phyloP scores from a whole-genome alignment of 2,113 vertebrate genomes.

The Amblyopsis rosae region DNA sequence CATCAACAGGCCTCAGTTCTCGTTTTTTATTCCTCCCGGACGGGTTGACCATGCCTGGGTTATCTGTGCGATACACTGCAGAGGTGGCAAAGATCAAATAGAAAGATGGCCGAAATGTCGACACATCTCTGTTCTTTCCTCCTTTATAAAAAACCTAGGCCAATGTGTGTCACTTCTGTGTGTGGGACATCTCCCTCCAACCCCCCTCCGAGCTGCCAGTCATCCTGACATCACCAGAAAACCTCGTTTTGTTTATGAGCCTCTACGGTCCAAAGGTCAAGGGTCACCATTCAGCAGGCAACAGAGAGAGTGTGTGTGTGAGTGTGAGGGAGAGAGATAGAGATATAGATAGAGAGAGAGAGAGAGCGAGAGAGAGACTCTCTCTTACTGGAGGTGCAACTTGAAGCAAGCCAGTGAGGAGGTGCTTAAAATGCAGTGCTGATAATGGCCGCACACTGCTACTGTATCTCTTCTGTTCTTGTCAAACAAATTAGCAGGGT shows the following conservation, averaged over 20 bases:
- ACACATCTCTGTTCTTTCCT: too few relatives aligned
- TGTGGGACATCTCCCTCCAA: conserved; percentile 48
- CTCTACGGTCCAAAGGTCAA: conserved; percentile 51
- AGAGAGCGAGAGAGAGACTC: not conserved
- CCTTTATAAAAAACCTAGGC: too few relatives aligned
- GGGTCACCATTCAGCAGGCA: conserved; percentile 45
- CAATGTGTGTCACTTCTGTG: conserved; percentile 51
- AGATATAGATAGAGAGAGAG: conserved; percentile 12
- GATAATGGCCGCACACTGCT: too few relatives aligned
- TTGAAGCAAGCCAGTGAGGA: too few relatives aligned
- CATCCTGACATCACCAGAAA: conserved; percentile 52
- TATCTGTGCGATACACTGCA: not conserved
- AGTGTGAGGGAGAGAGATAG: too few relatives aligned
- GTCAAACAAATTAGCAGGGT: conserved; percentile 39
- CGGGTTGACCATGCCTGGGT: not conserved
- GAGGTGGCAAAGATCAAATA: not conserved
- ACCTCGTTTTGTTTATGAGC: conserved; percentile 48
- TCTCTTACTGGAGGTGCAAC: too few relatives aligned
- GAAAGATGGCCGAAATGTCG: too few relatives aligned
- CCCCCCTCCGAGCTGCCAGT: conserved; percentile 61
- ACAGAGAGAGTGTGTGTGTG: not conserved
- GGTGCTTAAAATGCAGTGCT: too few relatives aligned
- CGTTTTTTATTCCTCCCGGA: not conserved
- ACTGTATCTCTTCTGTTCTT: too few relatives aligned
- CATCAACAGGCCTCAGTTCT: not conserved